Conservation (phyloP, 2,888 invertebrate genomes). For the Sminthurides aquaticus region DNA sequence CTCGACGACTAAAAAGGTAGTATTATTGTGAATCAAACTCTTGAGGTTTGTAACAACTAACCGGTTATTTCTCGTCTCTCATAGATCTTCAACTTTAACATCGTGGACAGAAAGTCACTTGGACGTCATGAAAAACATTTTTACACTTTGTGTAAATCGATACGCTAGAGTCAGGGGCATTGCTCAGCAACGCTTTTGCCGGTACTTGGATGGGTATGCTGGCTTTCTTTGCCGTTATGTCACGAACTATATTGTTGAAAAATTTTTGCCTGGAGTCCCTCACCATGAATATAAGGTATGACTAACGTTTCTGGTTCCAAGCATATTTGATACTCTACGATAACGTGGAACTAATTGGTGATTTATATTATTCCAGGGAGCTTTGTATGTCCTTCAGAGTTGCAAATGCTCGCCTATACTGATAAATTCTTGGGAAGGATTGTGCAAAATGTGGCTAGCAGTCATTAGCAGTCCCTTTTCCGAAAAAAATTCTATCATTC, state of each 20-base stretch:
- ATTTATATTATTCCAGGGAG: constrained; percentile 53
- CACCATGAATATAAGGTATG: constrained; percentile 43
- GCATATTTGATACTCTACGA: neutral
- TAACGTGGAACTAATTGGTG: neutral
- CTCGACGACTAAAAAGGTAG: neutral
- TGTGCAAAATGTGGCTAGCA: constrained; percentile 68
- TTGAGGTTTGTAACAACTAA: neutral
- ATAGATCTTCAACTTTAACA: constrained; percentile 36
- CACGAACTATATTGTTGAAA: constrained; percentile 34
- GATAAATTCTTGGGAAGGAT: constrained; percentile 60
- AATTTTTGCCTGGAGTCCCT: constrained; percentile 38
- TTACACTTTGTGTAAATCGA: constrained; percentile 37
- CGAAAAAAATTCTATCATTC: constrained; percentile 73
- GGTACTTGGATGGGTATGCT: constrained; percentile 38
- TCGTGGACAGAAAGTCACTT: constrained; percentile 41
- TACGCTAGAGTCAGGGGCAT: constrained; percentile 40
- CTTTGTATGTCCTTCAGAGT: constrained; percentile 66
- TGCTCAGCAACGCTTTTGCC: constrained; percentile 39
- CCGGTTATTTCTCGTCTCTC: neutral
- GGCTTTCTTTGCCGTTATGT: constrained; percentile 34
- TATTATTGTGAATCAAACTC: no score
- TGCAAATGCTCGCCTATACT: constrained; percentile 49
- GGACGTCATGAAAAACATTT: constrained; percentile 33
- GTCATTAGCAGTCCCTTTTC: constrained; percentile 69
- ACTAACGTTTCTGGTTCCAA: constrained; percentile 4